Evolutionary conservation across 2,888 invertebrate species (phyloP).

Genomic region (Lithosia quadra): DNA sequence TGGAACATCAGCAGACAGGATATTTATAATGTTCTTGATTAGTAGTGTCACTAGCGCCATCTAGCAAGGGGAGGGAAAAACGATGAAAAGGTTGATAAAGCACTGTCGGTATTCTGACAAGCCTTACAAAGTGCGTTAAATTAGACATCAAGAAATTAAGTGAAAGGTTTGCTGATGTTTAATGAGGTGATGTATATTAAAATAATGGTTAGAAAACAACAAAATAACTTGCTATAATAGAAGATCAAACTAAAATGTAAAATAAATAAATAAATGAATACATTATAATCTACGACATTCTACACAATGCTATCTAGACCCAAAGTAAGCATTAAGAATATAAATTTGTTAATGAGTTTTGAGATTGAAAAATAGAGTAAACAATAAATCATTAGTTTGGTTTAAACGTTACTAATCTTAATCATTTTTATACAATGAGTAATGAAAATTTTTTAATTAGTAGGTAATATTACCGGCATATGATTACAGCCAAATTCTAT

Average conservation of each 20-base stretch:
- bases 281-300: too few species aligned
- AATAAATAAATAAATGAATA: too few species aligned
- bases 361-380: neutral
- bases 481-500: neutral
- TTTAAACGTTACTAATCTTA: neutral
- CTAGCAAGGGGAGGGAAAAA: too few species aligned
- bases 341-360: neutral
- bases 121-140: neutral
- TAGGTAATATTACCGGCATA: neutral
- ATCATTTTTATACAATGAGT: neutral
- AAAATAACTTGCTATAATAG: neutral
- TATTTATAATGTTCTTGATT: too few species aligned
- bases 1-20: neutral
- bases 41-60: neutral
- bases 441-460: neutral
- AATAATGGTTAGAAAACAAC: neutral
- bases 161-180: neutral
- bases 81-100: too few species aligned
- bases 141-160: neutral
- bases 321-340: too few species aligned
- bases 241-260: neutral
- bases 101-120: neutral
- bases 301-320: too few species aligned
- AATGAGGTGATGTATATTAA: neutral
- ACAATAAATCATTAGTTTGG: neutral